phyloP scores from a whole-genome alignment of 2,888 invertebrate species.

The Entomobrya multifasciata region DNA sequence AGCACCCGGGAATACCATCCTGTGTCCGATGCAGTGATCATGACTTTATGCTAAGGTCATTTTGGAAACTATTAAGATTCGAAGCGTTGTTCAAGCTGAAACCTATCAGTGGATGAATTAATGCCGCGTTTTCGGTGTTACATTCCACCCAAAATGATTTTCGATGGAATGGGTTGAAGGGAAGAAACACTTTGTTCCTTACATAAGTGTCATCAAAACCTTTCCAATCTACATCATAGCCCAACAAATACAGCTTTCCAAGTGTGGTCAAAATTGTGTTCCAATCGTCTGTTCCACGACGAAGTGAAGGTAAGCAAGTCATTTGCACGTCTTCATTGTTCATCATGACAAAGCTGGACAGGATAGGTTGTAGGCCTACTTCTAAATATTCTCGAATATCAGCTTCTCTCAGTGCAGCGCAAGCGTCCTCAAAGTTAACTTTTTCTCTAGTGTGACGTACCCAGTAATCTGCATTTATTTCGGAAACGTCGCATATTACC shows the following conservation, averaged over 20 bases:
- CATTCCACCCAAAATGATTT: conserved; percentile 35
- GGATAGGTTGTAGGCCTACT: conserved; percentile 58
- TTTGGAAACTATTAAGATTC: conserved; percentile 35
- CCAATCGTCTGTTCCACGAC: conserved; percentile 19
- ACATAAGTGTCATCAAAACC: conserved; percentile 16
- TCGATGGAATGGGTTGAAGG: conserved; percentile 47
- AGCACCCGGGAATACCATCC: conserved; percentile 51
- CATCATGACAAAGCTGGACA: conserved; percentile 45
- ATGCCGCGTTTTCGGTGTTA: neutral
- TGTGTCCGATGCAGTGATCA: conserved; percentile 56
- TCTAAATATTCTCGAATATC: conserved; percentile 21
- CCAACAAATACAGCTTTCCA: conserved; percentile 37
- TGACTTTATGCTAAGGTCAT: neutral
- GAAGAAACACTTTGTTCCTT: conserved; percentile 1
- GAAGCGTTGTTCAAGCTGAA: conserved; percentile 7
- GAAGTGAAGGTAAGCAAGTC: conserved; percentile 34
- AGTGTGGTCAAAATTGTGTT: conserved; percentile 21
- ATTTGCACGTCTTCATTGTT: conserved; percentile 14
- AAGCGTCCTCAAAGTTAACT: conserved; percentile 58
- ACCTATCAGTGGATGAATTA: conserved; percentile 47
- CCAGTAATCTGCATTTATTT: conserved; percentile 67
- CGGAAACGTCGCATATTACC: neutral
- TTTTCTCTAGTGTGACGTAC: conserved; percentile 68
- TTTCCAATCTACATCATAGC: conserved; percentile 44
- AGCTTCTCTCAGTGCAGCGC: neutral